Conservation (phyloP, 2,888 invertebrate genomes). For the Poecilobothrus nobilitatus region DNA sequence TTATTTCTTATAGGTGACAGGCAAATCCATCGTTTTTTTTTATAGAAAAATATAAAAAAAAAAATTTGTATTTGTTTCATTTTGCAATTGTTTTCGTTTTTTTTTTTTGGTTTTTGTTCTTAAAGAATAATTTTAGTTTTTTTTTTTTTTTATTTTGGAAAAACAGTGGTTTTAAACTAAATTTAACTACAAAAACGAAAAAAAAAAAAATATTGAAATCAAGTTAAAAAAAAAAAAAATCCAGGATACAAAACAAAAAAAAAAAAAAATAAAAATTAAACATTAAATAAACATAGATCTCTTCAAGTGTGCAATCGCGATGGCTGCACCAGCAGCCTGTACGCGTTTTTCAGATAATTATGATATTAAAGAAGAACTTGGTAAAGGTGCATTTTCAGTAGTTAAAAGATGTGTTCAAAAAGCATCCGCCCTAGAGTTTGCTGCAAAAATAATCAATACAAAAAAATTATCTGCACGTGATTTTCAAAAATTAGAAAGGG, state of each 20-base stretch:
- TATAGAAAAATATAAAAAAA: no score
- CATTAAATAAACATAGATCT: constrained; percentile 37
- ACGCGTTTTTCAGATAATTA: constrained; percentile 99
- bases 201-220: not conserved
- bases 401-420: constrained; percentile 99
- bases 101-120: no score
- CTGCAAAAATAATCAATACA: constrained; percentile 99
- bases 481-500: constrained; percentile 98
- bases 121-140: no score
- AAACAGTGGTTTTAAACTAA: not conserved
- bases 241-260: not conserved
- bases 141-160: no score
- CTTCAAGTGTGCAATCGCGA: constrained; percentile 50
- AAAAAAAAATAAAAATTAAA: not conserved
- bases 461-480: constrained; percentile 98
- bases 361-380: constrained; percentile 98
- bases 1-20: no score
- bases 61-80: no score
- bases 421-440: constrained; percentile 94
- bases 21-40: no score
- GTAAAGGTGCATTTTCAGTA: constrained; percentile 99
- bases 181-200: not conserved
- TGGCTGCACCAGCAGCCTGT: constrained; percentile 84
- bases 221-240: not conserved
- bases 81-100: no score